Percentiles rank a stretch among this genome's conserved stretches.
These are phyloP conservation scores for Platycheirus rosarum DNA, from an alignment of 2,888 invertebrate genomes.

Conservation along the genomic window DNA sequence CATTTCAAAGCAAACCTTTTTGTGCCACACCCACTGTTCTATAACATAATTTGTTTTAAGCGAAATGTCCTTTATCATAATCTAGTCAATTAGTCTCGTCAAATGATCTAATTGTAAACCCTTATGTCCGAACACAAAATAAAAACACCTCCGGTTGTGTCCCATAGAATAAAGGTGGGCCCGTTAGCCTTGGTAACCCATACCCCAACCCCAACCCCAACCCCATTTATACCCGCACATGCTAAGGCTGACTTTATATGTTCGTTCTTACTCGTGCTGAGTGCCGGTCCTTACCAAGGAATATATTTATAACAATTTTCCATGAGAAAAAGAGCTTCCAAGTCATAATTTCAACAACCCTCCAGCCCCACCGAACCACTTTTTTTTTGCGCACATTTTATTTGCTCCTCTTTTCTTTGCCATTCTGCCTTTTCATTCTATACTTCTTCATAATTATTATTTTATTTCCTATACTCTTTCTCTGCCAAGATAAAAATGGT, in stretches of 20 bases:
- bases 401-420: conserved; percentile 24
- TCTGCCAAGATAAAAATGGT: conserved; percentile 51
- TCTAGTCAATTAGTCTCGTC: not conserved
- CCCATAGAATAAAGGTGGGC: conserved; percentile 11
- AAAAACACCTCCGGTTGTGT: not conserved
- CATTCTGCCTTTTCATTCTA: conserved; percentile 30
- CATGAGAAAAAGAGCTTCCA: conserved; percentile 42
- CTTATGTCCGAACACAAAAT: conserved; percentile 8
- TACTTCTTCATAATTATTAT: conserved; percentile 68
- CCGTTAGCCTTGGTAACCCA: conserved; percentile 11
- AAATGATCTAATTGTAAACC: conserved; percentile 50
- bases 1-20: too few species aligned
- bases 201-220: conserved; percentile 25
- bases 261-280: conserved; percentile 19
- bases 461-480: conserved; percentile 66
- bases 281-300: conserved; percentile 45
- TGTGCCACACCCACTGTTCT: too few species aligned
- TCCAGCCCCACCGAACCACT: not conserved
- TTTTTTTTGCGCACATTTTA: conserved; percentile 14
- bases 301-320: conserved; percentile 68
- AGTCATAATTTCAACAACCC: conserved; percentile 3
- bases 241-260: conserved; percentile 27
- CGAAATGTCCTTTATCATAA: not conserved
- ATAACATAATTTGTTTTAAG: too few species aligned
- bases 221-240: not conserved